Evolutionary conservation across 2,113 vertebrate species (phyloP).

Genomic region (Stercorarius parasiticus): DNA sequence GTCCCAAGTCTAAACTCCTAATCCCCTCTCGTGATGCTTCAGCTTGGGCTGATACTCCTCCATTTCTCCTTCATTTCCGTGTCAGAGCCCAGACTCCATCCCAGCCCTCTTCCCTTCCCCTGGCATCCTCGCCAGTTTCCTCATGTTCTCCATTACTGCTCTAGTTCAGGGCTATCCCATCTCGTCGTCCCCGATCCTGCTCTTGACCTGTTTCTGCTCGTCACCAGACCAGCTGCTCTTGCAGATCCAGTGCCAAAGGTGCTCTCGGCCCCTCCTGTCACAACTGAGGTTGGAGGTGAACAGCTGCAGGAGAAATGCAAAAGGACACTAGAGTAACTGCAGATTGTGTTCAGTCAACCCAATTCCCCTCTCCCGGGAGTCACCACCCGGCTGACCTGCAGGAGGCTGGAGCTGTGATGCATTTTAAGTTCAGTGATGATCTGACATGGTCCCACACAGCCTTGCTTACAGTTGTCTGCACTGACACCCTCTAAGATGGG

Average conservation of each 20-base stretch:
- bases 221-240: background rate
- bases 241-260: background rate
- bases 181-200: rapidly evolving
- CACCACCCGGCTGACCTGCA: rapidly evolving
- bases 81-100: background rate
- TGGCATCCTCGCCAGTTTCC: background rate
- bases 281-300: rapidly evolving
- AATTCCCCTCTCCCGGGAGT: background rate
- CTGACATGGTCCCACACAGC: background rate
- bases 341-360: rapidly evolving
- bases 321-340: rapidly evolving
- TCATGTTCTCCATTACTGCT: background rate
- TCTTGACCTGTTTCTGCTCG: rapidly evolving
- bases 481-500: background rate
- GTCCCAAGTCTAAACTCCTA: background rate
- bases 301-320: background rate
- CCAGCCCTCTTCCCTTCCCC: background rate
- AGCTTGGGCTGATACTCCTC: background rate
- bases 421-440: background rate
- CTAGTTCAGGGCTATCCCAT: background rate
- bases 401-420: background rate
- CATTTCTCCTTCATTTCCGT: background rate
- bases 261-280: background rate
- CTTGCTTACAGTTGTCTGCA: background rate
- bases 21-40: background rate